phyloP scores from a whole-genome alignment of 2,888 invertebrate species.

The Colletes collaris region DNA sequence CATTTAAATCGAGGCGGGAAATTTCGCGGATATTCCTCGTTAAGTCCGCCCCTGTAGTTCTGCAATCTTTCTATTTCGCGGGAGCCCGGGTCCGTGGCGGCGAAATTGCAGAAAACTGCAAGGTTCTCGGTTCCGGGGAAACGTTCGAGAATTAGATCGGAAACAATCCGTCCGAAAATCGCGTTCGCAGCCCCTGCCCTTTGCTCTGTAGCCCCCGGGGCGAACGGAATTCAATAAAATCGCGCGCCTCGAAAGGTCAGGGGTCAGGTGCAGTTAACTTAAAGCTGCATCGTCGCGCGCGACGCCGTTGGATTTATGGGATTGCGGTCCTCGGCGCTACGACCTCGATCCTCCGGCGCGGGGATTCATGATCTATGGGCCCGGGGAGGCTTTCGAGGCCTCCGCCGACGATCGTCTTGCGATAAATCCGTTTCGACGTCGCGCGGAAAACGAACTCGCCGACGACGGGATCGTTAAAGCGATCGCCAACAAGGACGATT shows the following conservation, averaged over 20 bases:
- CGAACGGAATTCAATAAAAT: slow-evolving; percentile 51
- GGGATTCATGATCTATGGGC: slow-evolving; percentile 21
- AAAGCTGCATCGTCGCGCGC: slow-evolving; percentile 29
- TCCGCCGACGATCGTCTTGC: slow-evolving; percentile 1
- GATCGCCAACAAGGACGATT: background rate
- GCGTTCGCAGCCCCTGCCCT: slow-evolving; percentile 1
- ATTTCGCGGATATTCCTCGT: too few relatives aligned
- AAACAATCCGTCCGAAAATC: slow-evolving; percentile 49
- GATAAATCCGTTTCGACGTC: slow-evolving; percentile 41
- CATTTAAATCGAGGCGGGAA: too few relatives aligned
- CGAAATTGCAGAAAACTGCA: slow-evolving; percentile 4
- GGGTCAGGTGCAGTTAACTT: slow-evolving; percentile 51
- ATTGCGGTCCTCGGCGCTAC: background rate
- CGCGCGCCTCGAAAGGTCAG: slow-evolving; percentile 41
- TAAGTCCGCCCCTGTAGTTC: too few relatives aligned
- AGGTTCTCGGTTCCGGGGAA: background rate
- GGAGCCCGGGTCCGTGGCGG: too few relatives aligned
- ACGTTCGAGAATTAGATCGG: slow-evolving; percentile 30
- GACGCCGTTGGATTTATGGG: slow-evolving; percentile 26
- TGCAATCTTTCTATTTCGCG: too few relatives aligned
- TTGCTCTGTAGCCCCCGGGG: background rate
- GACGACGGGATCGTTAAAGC: slow-evolving; percentile 8
- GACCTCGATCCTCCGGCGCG: slow-evolving; percentile 3
- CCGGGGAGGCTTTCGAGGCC: background rate
- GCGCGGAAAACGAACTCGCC: slow-evolving; percentile 21